A percentile compares a stretch with the other conserved stretches of the same genome.
Evolutionary conservation across 2,888 invertebrate genomes (phyloP).

Genomic region (Ichneumon xanthorius): DNA sequence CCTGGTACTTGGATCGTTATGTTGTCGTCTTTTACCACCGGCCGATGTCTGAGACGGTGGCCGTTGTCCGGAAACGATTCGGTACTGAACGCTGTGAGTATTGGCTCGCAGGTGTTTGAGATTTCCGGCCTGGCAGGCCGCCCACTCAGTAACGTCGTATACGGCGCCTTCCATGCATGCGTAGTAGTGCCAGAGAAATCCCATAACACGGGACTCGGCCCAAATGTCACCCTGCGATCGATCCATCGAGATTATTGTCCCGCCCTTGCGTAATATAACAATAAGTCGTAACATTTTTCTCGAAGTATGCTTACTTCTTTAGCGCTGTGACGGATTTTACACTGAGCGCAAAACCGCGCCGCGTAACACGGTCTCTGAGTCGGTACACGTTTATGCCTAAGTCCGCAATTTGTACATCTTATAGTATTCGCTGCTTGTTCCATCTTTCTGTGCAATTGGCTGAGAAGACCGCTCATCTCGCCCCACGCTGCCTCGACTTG

Average conservation of each 20-base stretch:
- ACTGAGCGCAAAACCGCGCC: slow-evolving; percentile 95
- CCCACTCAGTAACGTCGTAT: slow-evolving; percentile 99
- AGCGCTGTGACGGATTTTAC: slow-evolving; percentile 95
- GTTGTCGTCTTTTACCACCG: slow-evolving; percentile 80
- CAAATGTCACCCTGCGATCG: slow-evolving; percentile 94
- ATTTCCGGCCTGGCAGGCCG: slow-evolving; percentile 94
- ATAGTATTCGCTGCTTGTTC: slow-evolving; percentile 98
- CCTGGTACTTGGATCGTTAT: slow-evolving; percentile 81
- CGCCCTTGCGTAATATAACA: not conserved
- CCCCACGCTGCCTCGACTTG: slow-evolving; percentile 95
- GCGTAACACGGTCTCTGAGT: slow-evolving; percentile 96
- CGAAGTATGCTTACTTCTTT: slow-evolving; percentile 88
- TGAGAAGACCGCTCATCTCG: slow-evolving; percentile 94
- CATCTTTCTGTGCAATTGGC: slow-evolving; percentile 96
- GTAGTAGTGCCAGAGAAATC: slow-evolving; percentile 97
- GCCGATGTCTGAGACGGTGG: slow-evolving; percentile 83
- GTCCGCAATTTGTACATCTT: slow-evolving; percentile 96
- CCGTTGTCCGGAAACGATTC: slow-evolving; percentile 92
- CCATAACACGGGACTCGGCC: slow-evolving; percentile 96
- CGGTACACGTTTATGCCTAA: slow-evolving; percentile 94
- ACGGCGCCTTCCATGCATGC: slow-evolving; percentile 98
- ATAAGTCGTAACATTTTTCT: not conserved
- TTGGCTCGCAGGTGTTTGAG: slow-evolving; percentile 94
- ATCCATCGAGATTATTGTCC: not conserved
- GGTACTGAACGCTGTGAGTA: slow-evolving; percentile 95